These are phyloP conservation scores for Luperina nickerlii DNA, from an alignment of 2,888 invertebrate species.

Conservation along the genomic window DNA sequence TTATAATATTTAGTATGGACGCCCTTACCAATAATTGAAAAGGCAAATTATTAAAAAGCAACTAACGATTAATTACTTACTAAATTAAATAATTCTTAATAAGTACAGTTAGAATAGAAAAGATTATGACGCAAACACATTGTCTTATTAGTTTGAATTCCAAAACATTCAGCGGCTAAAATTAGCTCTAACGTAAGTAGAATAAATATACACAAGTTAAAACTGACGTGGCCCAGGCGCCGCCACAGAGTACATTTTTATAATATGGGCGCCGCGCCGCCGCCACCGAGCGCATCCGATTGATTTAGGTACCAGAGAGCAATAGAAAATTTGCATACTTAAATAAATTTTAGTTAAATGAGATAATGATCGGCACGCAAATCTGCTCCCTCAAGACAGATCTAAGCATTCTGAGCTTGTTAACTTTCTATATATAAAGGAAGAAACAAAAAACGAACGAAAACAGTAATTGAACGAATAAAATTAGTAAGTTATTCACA, in stretches of 20 bases:
- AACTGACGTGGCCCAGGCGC: constrained; percentile 4
- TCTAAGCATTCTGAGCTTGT: background rate
- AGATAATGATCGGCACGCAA: background rate
- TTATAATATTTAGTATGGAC: too few relatives aligned
- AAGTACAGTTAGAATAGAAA: background rate
- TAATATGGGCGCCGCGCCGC: too few relatives aligned
- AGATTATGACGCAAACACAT: background rate
- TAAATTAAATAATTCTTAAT: background rate
- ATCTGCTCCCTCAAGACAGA: background rate
- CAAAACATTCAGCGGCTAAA: constrained; percentile 17
- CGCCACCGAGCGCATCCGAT: background rate
- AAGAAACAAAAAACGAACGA: background rate
- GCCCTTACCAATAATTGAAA: background rate
- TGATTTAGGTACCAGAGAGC: background rate
- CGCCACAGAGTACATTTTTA: too few relatives aligned
- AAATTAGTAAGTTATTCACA: background rate
- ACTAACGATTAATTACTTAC: background rate
- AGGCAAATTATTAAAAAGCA: background rate
- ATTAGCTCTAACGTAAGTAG: background rate
- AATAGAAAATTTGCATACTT: background rate
- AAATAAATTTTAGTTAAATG: background rate
- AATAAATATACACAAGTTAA: background rate
- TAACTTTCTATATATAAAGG: background rate
- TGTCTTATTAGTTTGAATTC: background rate
- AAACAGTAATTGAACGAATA: background rate